Base-by-base conservation (phyloP, 2,113 vertebrate species). In the Gallinago media region DNA sequence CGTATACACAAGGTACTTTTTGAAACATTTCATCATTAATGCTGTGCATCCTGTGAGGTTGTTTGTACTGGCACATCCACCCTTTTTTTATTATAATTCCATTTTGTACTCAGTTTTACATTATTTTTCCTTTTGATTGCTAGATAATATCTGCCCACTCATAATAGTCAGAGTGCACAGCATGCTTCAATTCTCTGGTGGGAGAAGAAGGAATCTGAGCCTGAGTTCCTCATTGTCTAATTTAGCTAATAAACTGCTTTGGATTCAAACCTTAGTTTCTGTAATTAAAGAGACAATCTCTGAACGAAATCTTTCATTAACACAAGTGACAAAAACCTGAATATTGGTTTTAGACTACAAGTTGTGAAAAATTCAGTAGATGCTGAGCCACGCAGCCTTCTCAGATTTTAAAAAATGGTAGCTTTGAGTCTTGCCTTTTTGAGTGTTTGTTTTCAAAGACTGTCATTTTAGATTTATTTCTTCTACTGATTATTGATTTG, bases 91-190 rank as follows among this genome's bases (percentile, higher is more conserved):
- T 74, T 54, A 13, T 25, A 50, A 52, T 26, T 61, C 40, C 20
- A 75, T 91, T 92, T 85, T 92, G 10, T 87, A 38, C 25, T 89
- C 11, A 29, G 25, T 26, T 92, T 92, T 78, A 75, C 52, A 34
- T 81, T 80, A 15, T n/a, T 92, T 88, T 85, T 86, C 66, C 31
- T 87, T 95, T 61, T 91, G 73, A 68, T 91, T 92, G 31, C 70
- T 68, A 78, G 56, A 47, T 78, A 74, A 76, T 82, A 73, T 59
- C 73, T 89, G n/a, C 85, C 79, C 65, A 89, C 68, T 92, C 52
- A 9, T 75, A 65, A 20, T 21, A 82, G 70, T 47, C 38, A 77
- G 59, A 67, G 40, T 67, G 47, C 68, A 74, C 40, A 71, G 52
- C 10, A 0, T 78, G 65, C 70, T 86, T 91, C 75, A 78, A 0